Evolutionary conservation across 2,797 vertebrate genomes (phyloP), one percentile per base, ranked within the genome.

Genomic region (Spatula clypeata): DNA sequence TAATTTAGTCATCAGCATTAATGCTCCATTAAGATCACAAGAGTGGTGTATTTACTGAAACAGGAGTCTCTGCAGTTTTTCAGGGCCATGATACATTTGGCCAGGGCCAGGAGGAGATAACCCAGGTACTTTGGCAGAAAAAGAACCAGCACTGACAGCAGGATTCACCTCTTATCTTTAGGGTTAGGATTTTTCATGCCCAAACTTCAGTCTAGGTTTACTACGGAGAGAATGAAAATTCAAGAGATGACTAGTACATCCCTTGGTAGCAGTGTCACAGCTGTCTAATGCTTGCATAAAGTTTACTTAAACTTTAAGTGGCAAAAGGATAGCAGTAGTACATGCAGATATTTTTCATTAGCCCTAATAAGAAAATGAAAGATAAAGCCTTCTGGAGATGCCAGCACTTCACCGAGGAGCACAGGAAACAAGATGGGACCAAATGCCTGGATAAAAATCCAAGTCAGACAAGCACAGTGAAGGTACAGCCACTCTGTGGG

Each of bases 21-120:
- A 13, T 3, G 67, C 57, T 94, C 95, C 95, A 95, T 95, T 96
- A 94, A 88, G 71, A 94, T 29, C 85, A 23, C 73, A 40, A 72
- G 38, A 88, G 91, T 23, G 49, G 66, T 34, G 2, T 72, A 64
- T 58, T 95, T 95, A 92, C 88, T 69, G 76, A 90, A 91, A 92
- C 71, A 62, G 58, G 12, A 88, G n/a, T 66, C 65, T 60, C 20
- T 13, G 54, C 80, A 34, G 24, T 36, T 76, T 72, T 62, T 60
- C 64, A 53, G 73, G 54, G 69, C 38, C 36, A 8, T 72, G 88
- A 86, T 79, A 11, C 15, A 53, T 62, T 40, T 4, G 42, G 18
- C 42, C 42, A 77, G 72, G 47, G 47, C 8, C 31, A 42, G 15
- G 31, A 58, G 58, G 42, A 20, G 29, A 62, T 24, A 51, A 2